Conservation (phyloP, 2,888 invertebrate species). For the Loripinus fragilis region DNA sequence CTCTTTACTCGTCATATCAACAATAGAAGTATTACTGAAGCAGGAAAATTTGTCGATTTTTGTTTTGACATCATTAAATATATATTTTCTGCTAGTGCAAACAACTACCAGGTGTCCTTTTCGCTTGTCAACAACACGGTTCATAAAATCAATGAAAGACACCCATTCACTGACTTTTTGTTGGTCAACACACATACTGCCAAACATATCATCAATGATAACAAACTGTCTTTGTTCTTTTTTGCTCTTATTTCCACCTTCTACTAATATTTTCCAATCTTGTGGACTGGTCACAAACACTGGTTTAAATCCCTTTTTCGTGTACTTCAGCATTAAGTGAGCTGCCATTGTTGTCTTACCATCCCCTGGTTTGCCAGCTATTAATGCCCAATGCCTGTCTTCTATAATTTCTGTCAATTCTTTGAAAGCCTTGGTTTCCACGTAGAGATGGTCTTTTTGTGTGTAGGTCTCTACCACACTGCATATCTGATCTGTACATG, state of each 20-base stretch:
- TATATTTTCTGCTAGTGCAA: constrained; percentile 20
- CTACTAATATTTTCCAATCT: constrained; percentile 34
- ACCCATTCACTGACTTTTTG: constrained; percentile 28
- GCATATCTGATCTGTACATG: constrained; percentile 29
- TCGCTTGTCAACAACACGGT: constrained; percentile 4
- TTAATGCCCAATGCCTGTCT: constrained; percentile 19
- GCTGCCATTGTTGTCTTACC: constrained; percentile 33
- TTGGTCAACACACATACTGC: constrained; percentile 27
- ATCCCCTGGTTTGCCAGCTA: constrained; percentile 34
- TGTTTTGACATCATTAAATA: constrained; percentile 9
- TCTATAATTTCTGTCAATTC: constrained; percentile 31
- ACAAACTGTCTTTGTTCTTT: constrained; percentile 23
- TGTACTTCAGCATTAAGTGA: constrained; percentile 18
- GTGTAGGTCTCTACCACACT: background rate
- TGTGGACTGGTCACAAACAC: constrained; percentile 22
- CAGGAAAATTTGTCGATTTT: constrained; percentile 14
- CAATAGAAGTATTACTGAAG: background rate
- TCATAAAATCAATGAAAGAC: constrained; percentile 13
- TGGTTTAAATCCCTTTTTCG: constrained; percentile 9
- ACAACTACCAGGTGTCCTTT: constrained; percentile 27
- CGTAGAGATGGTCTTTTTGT: constrained; percentile 17
- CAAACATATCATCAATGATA: constrained; percentile 42
- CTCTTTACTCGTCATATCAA: constrained; percentile 19
- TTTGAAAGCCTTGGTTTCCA: constrained; percentile 26
- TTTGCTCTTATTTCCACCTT: background rate